These are phyloP conservation scores for Lasioglossum baleicum DNA, from an alignment of 1,140 invertebrate genomes.

Conservation along the genomic window DNA sequence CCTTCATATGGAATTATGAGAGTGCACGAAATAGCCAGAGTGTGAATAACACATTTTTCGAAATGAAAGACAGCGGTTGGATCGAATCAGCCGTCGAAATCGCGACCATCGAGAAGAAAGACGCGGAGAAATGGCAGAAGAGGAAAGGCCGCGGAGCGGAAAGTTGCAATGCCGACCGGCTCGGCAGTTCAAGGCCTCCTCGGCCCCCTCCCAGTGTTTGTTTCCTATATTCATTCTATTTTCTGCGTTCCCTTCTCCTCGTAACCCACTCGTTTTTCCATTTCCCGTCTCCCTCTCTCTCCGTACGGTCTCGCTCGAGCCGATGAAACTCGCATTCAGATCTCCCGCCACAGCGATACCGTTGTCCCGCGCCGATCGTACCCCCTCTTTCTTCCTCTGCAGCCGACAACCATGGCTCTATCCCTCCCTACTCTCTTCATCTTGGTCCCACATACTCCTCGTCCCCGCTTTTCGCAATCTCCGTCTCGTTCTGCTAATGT, in stretches of 20 bases:
- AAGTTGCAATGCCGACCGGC: conserved; percentile 55
- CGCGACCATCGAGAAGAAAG: background rate
- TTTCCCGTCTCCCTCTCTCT: background rate
- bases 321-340: too few relatives aligned
- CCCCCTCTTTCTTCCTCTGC: background rate
- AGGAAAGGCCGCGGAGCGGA: conserved; percentile 20
- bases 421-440: conserved; percentile 2
- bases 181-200: conserved; percentile 53
- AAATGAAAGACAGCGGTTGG: too few relatives aligned
- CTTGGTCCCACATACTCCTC: conserved; percentile 1
- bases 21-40: too few relatives aligned
- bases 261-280: conserved; percentile 2
- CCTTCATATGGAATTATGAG: too few relatives aligned
- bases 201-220: background rate
- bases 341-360: too few relatives aligned
- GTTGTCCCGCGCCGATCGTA: background rate
- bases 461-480: background rate
- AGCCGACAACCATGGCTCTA: too few relatives aligned
- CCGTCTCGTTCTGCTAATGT: background rate
- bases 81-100: background rate
- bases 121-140: background rate
- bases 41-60: too few relatives aligned
- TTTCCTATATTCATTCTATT: conserved; percentile 49
- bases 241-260: conserved; percentile 14
- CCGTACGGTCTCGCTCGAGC: too few relatives aligned